Conservation (phyloP, 2,797 vertebrate species). For the Megalops cyprinoides region DNA sequence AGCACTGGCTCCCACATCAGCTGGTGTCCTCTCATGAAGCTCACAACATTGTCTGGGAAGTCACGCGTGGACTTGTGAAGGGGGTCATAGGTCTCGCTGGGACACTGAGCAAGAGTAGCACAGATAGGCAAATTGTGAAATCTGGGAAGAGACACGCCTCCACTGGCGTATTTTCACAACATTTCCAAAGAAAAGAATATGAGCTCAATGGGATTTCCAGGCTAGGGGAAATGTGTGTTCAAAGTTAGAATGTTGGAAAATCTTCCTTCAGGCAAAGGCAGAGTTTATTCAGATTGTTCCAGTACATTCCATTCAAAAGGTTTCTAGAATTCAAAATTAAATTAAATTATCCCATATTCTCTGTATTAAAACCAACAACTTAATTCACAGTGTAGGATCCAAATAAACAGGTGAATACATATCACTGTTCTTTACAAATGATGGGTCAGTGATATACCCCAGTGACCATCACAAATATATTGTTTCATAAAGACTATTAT, state of each 20-base stretch:
- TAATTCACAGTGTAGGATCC: too few relatives aligned
- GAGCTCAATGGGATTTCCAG: too few relatives aligned
- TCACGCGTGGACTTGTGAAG: conserved; percentile 83
- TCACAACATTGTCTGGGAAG: conserved; percentile 83
- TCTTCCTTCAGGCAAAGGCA: too few relatives aligned
- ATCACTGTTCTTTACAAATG: neutral
- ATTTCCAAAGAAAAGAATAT: too few relatives aligned
- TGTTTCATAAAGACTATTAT: neutral
- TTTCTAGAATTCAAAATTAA: neutral
- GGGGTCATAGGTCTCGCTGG: conserved; percentile 83
- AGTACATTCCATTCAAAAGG: neutral
- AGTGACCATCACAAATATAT: neutral
- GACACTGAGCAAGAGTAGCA: conserved; percentile 82
- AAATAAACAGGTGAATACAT: neutral
- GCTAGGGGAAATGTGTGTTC: too few relatives aligned
- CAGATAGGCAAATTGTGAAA: too few relatives aligned
- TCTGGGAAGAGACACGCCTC: too few relatives aligned
- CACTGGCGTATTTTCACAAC: too few relatives aligned
- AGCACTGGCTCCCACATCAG: conserved; percentile 86
- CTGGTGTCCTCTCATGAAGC: conserved; percentile 85
- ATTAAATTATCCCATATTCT: neutral
- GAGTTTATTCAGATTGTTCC: neutral
- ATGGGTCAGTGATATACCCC: neutral
- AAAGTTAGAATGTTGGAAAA: too few relatives aligned
- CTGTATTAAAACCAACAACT: too few relatives aligned